Evolutionary conservation across 2,113 vertebrate species (phyloP).

Genomic region (Pelecanoides urinatrix): DNA sequence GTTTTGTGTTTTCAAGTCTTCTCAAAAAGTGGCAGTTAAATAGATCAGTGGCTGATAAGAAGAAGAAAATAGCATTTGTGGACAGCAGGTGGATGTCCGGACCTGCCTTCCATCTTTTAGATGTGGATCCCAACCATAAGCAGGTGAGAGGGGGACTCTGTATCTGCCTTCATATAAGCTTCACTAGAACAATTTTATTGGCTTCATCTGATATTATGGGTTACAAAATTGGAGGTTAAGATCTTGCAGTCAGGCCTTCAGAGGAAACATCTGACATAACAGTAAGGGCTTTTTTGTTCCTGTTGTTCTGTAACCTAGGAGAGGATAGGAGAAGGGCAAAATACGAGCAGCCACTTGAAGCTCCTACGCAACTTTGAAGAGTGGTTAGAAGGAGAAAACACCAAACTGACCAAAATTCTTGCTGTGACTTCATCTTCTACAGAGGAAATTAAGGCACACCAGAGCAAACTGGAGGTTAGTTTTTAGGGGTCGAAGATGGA

Average conservation of each 20-base stretch:
- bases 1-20: constrained; percentile 47
- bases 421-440: neutral
- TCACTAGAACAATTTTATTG: neutral
- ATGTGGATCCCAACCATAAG: neutral
- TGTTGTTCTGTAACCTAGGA: neutral
- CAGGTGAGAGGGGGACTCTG: constrained; percentile 17
- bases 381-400: constrained; percentile 82
- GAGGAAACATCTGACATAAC: neutral
- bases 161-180: neutral
- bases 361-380: constrained; percentile 75
- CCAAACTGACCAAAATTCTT: constrained; percentile 72
- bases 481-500: neutral
- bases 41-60: neutral
- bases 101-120: neutral
- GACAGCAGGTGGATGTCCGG: neutral
- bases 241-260: neutral
- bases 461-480: constrained; percentile 79
- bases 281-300: neutral
- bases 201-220: neutral
- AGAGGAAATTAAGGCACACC: constrained; percentile 62
- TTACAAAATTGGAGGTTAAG: neutral
- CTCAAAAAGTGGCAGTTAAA: constrained; percentile 4
- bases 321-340: neutral
- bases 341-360: neutral
- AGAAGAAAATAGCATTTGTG: neutral